phyloP scores from a whole-genome alignment of 2,113 vertebrate genomes.

The Grus americana region DNA sequence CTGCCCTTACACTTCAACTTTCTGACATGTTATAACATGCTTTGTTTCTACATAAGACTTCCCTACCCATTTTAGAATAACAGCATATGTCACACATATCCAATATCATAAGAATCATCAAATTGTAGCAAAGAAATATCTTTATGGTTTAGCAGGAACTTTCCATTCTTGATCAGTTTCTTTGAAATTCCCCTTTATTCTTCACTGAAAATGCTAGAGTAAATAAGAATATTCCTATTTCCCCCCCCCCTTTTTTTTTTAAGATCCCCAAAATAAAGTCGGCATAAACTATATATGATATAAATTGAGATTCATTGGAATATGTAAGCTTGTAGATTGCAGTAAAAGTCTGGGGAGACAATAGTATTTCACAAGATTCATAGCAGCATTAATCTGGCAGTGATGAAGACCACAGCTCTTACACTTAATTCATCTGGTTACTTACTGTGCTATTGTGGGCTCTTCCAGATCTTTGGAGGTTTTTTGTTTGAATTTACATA shows the following conservation, averaged over 20 bases:
- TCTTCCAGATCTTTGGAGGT: not conserved
- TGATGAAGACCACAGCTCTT: not conserved
- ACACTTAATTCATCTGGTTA: not conserved
- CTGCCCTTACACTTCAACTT: not conserved
- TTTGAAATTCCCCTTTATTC: not conserved
- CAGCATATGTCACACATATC: not conserved
- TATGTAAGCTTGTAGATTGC: not conserved
- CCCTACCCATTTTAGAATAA: not conserved
- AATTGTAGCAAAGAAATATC: not conserved
- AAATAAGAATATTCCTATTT: not conserved
- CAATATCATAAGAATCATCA: rapidly evolving
- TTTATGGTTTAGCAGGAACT: not conserved
- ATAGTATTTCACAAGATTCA: not conserved
- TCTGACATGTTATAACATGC: not conserved
- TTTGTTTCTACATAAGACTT: not conserved
- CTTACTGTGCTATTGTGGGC: not conserved
- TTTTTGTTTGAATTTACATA: not conserved
- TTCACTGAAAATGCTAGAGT: not conserved
- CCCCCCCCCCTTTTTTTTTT: not conserved
- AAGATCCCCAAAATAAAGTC: not conserved
- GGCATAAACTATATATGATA: not conserved
- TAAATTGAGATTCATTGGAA: not conserved
- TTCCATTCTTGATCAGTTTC: not conserved
- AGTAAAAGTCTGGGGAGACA: not conserved
- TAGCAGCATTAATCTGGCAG: not conserved